Evolutionary conservation across 2,113 vertebrate genomes (phyloP), one percentile per base, ranked within the genome.

Genomic region (Maccullochella peelii): DNA sequence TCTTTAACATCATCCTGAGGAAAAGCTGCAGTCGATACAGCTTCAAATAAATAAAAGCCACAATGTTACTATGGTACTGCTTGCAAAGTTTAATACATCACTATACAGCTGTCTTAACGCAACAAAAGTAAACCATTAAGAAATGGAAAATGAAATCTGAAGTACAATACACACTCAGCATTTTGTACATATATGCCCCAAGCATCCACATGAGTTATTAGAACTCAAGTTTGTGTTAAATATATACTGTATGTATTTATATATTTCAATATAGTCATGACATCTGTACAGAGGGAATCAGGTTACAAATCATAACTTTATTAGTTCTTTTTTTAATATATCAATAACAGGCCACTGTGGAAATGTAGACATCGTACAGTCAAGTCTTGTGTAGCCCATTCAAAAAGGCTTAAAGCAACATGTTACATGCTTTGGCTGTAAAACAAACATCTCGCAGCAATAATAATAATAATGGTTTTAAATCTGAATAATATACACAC

Each of bases 401-500:
- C 90, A 94, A 94, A 47, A 96, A 96, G 97, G 96, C 96, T 96
- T 95, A 94, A 96, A 95, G 95, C 97, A 95, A 97, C 96, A 97
- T 95, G 94, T 96, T 95, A 96, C 97, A 97, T 98, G 97, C 98
- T 98, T 99, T 98, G 97, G 97, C 97, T 97, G 96, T 89, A 93
- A 93, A 93, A 92, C 77, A 91, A 91, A 92, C 57, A 5, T 77
- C 82, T 92, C 82, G 95, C 84, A 89, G 67, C 86, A 91, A 86
- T 90, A 93, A 91, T 91, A 87, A 54, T 67, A 71, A 83, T 75
- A 74, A 92, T 91, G 33, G 89, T 79, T 80, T 79, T 90, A 21
- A 84, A 91, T 90, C 95, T 96, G 95, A 95, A 96, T 95, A 96
- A 97, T 96, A 95, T 96, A 97, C 96, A 97, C 95, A 94, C 95